Base-by-base conservation (phyloP, 2,113 vertebrate genomes). In the Larimichthys polyactis region DNA sequence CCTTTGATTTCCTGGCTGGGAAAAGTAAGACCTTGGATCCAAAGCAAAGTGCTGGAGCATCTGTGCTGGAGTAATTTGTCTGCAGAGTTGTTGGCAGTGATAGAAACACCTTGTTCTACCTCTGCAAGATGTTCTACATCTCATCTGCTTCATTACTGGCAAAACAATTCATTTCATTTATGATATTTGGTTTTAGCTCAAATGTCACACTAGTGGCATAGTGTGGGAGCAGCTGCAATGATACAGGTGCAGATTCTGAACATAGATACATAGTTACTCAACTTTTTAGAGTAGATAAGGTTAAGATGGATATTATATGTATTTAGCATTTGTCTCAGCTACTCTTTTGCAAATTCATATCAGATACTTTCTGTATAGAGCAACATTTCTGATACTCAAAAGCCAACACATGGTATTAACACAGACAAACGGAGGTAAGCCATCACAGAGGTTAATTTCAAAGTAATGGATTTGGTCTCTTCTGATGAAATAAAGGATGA, bases 1-100 rank as follows among this genome's bases (percentile, higher is more conserved):
- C 67, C 84, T 90, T 88, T 89, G 81, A 89, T 87, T 90, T 60
- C 27, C 75, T 87, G 66, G 70, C 84, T 79, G 51, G 5, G 44
- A 64, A 77, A 81, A 83, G 60, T 55, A 43, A 84, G 84, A 60
- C 79, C 68, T 66, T 75, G 83, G 74, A 80, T 80, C 72, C 70
- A 68, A 75, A 85, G 80, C 78, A 74, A 84, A 82, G 69, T 55
- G 70, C 19, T 49, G 66, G 67, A 81, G 71, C 85, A 83, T 90
- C 85, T 91, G 75, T 80, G 81, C 74, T 16, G 66, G 72, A 66
- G 73, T 75, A 59, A 83, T 88, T 86, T 84, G 71, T 79, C 83
- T 84, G 78, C 71, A 58, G 71, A 74, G 62, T 77, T 82, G 70
- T 77, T 89, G 79, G 83, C 83, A 87, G 72, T n/a, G 77, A 75